These are phyloP conservation scores for Crematogaster levior DNA, from an alignment of 2,888 invertebrate genomes.

Conservation along the genomic window DNA sequence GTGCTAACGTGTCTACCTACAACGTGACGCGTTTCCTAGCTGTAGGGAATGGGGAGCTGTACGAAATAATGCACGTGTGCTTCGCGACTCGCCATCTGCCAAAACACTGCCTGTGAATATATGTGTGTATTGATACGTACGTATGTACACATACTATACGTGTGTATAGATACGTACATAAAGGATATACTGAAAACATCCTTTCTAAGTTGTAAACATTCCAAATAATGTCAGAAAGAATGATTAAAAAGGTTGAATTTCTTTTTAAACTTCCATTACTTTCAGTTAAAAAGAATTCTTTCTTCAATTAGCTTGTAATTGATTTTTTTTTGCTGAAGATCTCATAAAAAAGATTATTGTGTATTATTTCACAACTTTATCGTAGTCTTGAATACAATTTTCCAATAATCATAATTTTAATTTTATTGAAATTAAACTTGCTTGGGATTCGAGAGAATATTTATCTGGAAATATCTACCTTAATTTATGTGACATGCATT, in stretches of 20 bases:
- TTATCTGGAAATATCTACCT: not conserved
- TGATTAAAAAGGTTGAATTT: not conserved
- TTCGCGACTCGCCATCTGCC: slow-evolving; percentile 34
- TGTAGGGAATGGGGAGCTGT: slow-evolving; percentile 49
- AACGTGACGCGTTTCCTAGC: slow-evolving; percentile 52
- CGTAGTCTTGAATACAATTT: not conserved
- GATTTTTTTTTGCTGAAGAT: not conserved
- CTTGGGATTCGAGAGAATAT: not conserved
- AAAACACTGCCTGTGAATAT: not conserved
- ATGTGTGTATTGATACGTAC: not conserved
- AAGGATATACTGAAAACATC: not conserved
- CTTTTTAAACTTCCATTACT: no score
- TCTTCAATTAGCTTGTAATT: not conserved
- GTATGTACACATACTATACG: not conserved
- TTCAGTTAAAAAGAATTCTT: not conserved
- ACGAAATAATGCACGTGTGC: slow-evolving; percentile 61
- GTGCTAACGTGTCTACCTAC: slow-evolving; percentile 44
- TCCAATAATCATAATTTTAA: not conserved
- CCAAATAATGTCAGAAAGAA: not conserved
- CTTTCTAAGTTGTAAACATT: not conserved
- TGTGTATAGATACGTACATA: not conserved
- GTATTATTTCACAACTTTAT: not conserved
- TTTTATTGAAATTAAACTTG: slow-evolving; percentile 6
- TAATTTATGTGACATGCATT: not conserved
- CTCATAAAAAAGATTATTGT: not conserved